These are phyloP conservation scores for Mungos mungo DNA, from an alignment of 2,113 vertebrate genomes.

Conservation along the genomic window DNA sequence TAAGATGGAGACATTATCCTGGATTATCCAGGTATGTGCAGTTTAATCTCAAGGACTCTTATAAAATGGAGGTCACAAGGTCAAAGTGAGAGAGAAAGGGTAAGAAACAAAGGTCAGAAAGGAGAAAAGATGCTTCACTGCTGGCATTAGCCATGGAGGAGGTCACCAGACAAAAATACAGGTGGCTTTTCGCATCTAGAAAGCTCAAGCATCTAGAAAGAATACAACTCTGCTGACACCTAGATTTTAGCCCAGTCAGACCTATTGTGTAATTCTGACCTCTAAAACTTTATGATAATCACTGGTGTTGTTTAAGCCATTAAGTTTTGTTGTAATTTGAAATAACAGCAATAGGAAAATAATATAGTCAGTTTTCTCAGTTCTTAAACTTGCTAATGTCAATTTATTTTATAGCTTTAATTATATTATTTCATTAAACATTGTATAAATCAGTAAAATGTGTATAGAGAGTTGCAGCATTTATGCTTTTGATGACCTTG, in stretches of 20 bases:
- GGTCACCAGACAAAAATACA: not conserved
- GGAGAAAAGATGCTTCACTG: not conserved
- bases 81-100: not conserved
- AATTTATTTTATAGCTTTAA: not conserved
- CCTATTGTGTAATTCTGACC: not conserved
- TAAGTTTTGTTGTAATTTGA: not conserved
- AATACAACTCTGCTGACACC: not conserved
- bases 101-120: not conserved
- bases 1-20: not conserved
- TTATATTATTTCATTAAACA: not conserved
- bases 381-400: not conserved
- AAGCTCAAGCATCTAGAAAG: not conserved
- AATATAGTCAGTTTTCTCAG: not conserved
- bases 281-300: not conserved
- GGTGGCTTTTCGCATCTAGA: not conserved
- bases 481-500: not conserved
- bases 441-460: not conserved
- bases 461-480: not conserved
- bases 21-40: not conserved
- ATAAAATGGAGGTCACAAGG: not conserved
- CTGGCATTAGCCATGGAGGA: not conserved
- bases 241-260: not conserved
- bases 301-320: not conserved
- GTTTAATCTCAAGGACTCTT: not conserved
- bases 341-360: not conserved